Percentiles rank a stretch among this genome's conserved stretches.
These are phyloP conservation scores for Cavia porcellus DNA, from an alignment of 2,113 vertebrate species.

Conservation along the genomic window DNA sequence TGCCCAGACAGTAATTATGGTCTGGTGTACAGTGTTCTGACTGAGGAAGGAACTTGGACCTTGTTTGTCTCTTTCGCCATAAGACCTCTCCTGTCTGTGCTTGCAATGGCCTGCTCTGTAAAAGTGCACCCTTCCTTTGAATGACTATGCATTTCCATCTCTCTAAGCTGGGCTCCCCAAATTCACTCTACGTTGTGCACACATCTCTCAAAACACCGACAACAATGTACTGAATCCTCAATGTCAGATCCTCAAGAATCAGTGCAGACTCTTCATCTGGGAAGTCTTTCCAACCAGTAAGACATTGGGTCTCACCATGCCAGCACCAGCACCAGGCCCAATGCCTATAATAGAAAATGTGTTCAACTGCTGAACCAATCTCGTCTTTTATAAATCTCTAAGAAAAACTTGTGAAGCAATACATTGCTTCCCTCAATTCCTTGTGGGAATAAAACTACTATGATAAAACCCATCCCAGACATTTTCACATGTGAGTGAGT, in stretches of 20 bases:
- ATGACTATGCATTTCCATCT: not conserved
- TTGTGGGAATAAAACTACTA: not conserved
- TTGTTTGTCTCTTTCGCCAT: not conserved
- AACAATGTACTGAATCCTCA: not conserved
- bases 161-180: not conserved
- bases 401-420: not conserved
- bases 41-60: not conserved
- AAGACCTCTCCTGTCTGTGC: not conserved
- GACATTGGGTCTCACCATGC: not conserved
- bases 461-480: not conserved
- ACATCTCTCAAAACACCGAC: not conserved
- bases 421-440: not conserved
- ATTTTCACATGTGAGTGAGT: not conserved
- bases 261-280: not conserved
- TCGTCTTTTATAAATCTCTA: not conserved
- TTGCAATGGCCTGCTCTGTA: rapidly evolving
- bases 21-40: not conserved
- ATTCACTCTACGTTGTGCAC: not conserved
- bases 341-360: not conserved
- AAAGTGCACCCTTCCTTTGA: not conserved
- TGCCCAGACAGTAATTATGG: not conserved
- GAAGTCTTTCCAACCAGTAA: not conserved
- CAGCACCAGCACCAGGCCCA: not conserved
- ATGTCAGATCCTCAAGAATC: not conserved
- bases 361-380: not conserved